Percentiles rank a stretch among this genome's conserved stretches.
Evolutionary conservation across 2,797 vertebrate species (phyloP).

Genomic region (Smutsia gigantea): DNA sequence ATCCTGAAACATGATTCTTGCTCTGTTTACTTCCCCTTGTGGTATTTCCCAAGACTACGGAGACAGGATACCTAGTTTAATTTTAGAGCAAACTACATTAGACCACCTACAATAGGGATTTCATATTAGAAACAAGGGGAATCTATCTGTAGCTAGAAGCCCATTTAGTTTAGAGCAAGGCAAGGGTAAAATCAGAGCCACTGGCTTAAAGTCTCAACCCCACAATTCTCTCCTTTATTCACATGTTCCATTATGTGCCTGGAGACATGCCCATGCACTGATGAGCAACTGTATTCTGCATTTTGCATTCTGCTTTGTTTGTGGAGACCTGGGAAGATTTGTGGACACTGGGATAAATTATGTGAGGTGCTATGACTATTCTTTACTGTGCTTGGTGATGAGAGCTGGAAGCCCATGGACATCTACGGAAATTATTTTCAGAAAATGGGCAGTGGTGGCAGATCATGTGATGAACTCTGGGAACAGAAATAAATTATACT

Average conservation of each 20-base stretch:
- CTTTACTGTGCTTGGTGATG: conserved; percentile 83
- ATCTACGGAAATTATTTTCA: conserved; percentile 87
- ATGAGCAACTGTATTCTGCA: conserved; percentile 74
- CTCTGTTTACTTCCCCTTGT: background rate
- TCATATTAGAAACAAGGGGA: conserved; percentile 5
- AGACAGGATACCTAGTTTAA: background rate
- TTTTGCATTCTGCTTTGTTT: conserved; percentile 84
- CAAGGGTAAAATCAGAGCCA: conserved; percentile 49
- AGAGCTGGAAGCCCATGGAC: conserved; percentile 79
- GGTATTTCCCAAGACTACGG: background rate
- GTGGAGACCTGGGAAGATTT: conserved; percentile 83
- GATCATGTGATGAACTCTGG: conserved; percentile 84
- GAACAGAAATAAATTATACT: conserved; percentile 81
- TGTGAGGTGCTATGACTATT: conserved; percentile 81
- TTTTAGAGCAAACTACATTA: background rate
- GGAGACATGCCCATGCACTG: conserved; percentile 29
- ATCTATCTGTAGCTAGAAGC: background rate
- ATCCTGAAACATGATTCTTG: background rate
- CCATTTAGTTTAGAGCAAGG: background rate
- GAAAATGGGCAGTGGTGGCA: conserved; percentile 85
- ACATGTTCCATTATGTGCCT: background rate
- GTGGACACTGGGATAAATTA: conserved; percentile 82
- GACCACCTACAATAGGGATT: background rate
- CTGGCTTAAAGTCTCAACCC: conserved; percentile 40
- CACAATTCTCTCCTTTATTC: background rate